Base-by-base conservation (phyloP, 1,140 invertebrate species). In the Zaprionus ghesquierei region DNA sequence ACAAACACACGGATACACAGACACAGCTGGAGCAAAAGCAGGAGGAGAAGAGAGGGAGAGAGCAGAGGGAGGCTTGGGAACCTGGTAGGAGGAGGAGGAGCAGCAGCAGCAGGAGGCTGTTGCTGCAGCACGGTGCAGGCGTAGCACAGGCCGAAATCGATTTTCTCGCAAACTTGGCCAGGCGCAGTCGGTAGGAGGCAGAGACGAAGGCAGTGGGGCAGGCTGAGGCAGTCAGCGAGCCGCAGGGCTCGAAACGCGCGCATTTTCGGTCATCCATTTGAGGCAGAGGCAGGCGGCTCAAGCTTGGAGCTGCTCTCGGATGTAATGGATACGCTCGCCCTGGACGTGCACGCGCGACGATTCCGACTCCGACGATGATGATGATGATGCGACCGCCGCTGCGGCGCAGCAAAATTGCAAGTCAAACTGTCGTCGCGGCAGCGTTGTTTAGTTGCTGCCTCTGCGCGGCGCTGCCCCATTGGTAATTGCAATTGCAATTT, bases 401-500 rank as follows among this genome's bases (percentile, higher is more conserved):
- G 60, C n/a, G 68, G 41, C 69, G 76, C 78, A 80, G 56, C 65
- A 65, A 82, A 82, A 78, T 82, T 87, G 84, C 82, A 89, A 87
- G 82, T 89, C 82, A 82, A 86, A 87, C 84, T 87, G 82, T 89
- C 82, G 84, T 87, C 79, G 82, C 72, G 76, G 35, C 51, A 35
- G 62, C 66, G 84, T 86, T 87, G 84, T 75, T 89, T 86, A 87
- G 82, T 81, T 87, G 84, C 79, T 77, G 69, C 68, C 56, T 62
- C 29, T 59, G 61, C 25, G 9, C 27, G 27, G 27, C 27, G 55
- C 75, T 62, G 65, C 25, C 70, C 70, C 77, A 72, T 75, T 78
- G 75, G 82, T 87, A 86, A 86, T 86, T 86, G 82, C 82, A 86
- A 86, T 86, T 86, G 82, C 82, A 87, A 86, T 86, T 86, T 86